Conservation (phyloP, 2,797 vertebrate genomes). For the Aselliscus stoliczkanus region DNA sequence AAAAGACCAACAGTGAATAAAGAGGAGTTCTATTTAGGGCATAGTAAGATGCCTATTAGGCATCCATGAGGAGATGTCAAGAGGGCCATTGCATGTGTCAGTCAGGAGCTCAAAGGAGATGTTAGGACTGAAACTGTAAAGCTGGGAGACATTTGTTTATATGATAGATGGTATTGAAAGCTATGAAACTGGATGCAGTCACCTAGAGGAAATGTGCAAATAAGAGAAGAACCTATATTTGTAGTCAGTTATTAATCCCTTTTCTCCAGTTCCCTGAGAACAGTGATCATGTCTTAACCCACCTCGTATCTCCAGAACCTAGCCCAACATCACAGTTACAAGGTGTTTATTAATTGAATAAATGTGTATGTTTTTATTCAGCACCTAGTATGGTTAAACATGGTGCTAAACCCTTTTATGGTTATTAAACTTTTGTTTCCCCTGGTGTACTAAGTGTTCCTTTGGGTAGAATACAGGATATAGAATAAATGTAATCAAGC, state of each 20-base stretch:
- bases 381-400: not conserved
- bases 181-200: not conserved
- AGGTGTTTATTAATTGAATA: not conserved
- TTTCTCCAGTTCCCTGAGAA: not conserved
- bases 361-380: not conserved
- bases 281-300: not conserved
- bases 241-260: not conserved
- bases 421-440: not conserved
- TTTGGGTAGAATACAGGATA: not conserved
- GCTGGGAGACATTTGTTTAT: not conserved
- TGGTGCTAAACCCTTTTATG: not conserved
- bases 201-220: not conserved
- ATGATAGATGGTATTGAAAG: not conserved
- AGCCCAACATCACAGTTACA: not conserved
- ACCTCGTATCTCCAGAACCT: not conserved
- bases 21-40: not conserved
- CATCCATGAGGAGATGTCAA: not conserved
- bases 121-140: not conserved
- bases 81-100: not conserved
- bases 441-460: not conserved
- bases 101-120: not conserved
- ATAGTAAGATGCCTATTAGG: not conserved
- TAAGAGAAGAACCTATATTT: not conserved
- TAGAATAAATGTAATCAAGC: not conserved
- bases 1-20: not conserved